Percentiles rank a stretch among this genome's conserved stretches.
Conservation (phyloP, 1,140 invertebrate genomes). For the Oreohelix idahoensis region DNA sequence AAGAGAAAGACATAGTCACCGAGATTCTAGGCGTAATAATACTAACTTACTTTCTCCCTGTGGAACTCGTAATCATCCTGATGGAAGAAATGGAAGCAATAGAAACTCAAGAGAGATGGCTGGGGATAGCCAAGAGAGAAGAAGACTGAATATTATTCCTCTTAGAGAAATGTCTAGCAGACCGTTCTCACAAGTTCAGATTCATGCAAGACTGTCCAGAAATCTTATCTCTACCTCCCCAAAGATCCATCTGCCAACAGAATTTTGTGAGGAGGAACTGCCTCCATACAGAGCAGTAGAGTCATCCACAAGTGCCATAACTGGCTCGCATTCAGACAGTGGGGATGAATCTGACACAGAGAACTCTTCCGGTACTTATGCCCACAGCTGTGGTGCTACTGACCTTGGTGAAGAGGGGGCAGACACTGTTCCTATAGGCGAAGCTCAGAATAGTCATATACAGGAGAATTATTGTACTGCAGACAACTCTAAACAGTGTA, state of each 20-base stretch:
- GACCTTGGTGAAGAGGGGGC: not conserved
- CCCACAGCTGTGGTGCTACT: constrained; percentile 13
- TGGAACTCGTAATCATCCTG: not conserved
- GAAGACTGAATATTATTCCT: constrained; percentile 23
- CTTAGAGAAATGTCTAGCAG: not conserved
- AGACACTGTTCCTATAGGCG: not conserved
- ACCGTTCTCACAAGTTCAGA: not conserved
- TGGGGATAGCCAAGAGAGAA: not conserved
- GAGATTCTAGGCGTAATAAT: not conserved
- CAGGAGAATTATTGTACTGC: not conserved
- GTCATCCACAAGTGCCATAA: not conserved
- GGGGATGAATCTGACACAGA: constrained; percentile 36
- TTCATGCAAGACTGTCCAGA: not conserved
- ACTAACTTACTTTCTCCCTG: constrained; percentile 6
- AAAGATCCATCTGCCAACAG: constrained; percentile 24
- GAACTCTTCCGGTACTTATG: constrained; percentile 26
- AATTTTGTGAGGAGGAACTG: constrained; percentile 29
- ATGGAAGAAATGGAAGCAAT: constrained; percentile 8
- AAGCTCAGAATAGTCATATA: not conserved
- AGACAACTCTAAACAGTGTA: not conserved
- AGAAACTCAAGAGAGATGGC: constrained; percentile 6
- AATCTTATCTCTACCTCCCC: not conserved
- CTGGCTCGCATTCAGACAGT: constrained; percentile 16
- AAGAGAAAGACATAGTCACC: constrained; percentile 19
- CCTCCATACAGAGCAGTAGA: constrained; percentile 21